Percentiles rank a stretch among this genome's conserved stretches.
Conservation (phyloP, 64 coral and sea anemone genomes). For the Stichodactyla helianthus region DNA sequence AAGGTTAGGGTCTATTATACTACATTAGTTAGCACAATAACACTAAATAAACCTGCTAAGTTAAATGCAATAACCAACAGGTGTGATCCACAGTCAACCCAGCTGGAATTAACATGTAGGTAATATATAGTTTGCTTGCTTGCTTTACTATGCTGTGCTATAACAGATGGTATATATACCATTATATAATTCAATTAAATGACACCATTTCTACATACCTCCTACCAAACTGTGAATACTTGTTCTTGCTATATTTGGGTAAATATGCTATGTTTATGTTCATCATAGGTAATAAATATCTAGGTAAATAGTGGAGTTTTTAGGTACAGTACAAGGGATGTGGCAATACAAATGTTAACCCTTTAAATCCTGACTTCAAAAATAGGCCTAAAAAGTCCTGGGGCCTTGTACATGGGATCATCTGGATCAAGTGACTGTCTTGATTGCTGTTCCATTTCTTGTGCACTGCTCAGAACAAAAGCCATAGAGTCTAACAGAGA, state of each 20-base stretch:
- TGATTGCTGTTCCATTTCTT: slow-evolving; percentile 6
- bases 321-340: neutral
- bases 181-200: neutral
- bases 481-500: slow-evolving; percentile 89
- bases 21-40: no score
- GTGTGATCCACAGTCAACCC: neutral
- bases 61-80: neutral
- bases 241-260: neutral
- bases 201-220: neutral
- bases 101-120: neutral
- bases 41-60: no score
- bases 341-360: neutral
- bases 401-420: slow-evolving; percentile 48
- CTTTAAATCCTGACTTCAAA: slow-evolving; percentile 95
- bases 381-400: slow-evolving; percentile 80
- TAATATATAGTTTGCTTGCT: neutral
- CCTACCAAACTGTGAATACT: neutral
- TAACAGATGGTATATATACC: neutral
- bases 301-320: neutral
- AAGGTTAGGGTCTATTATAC: no score
- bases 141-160: neutral
- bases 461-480: slow-evolving; percentile 49
- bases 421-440: neutral
- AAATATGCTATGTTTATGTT: neutral
- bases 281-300: neutral